Conservation (phyloP, 2,888 invertebrate species). For the Clostera curtula region DNA sequence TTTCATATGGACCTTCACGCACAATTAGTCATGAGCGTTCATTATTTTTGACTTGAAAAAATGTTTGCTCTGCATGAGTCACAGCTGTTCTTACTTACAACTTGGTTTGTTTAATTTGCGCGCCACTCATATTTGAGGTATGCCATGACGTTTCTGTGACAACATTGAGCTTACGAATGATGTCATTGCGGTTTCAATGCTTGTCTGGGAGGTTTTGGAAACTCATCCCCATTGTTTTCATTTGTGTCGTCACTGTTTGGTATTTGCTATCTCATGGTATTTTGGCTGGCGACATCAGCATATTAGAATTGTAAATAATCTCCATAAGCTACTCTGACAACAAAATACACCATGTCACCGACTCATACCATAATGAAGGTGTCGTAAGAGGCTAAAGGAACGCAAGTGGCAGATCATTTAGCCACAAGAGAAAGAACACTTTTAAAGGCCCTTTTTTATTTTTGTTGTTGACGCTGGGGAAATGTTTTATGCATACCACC, state of each 20-base stretch:
- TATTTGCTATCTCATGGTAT: too few relatives aligned
- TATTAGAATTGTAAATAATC: too few relatives aligned
- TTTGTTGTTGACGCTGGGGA: too few relatives aligned
- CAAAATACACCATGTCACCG: too few relatives aligned
- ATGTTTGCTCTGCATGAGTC: slow-evolving; percentile 23
- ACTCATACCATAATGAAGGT: too few relatives aligned
- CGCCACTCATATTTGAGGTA: slow-evolving; percentile 42
- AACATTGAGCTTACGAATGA: slow-evolving; percentile 35
- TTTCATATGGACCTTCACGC: slow-evolving; percentile 6
- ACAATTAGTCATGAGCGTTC: slow-evolving; percentile 17
- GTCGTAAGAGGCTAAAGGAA: too few relatives aligned
- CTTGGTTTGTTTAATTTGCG: slow-evolving; percentile 24
- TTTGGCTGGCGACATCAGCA: too few relatives aligned
- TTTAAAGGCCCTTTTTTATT: too few relatives aligned
- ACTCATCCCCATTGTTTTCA: slow-evolving; percentile 5
- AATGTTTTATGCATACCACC: too few relatives aligned
- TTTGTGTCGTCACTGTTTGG: slow-evolving; percentile 22
- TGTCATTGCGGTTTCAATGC: slow-evolving; percentile 41
- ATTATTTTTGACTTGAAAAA: slow-evolving; percentile 13
- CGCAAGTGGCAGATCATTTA: too few relatives aligned
- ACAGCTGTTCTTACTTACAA: slow-evolving; percentile 15
- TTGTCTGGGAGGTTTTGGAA: slow-evolving; percentile 18
- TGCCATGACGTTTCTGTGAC: slow-evolving; percentile 41
- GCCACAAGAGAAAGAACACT: too few relatives aligned
- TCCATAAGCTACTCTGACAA: too few relatives aligned